Conservation (phyloP, 1,140 invertebrate species). For the Rhagoletis pomonella region DNA sequence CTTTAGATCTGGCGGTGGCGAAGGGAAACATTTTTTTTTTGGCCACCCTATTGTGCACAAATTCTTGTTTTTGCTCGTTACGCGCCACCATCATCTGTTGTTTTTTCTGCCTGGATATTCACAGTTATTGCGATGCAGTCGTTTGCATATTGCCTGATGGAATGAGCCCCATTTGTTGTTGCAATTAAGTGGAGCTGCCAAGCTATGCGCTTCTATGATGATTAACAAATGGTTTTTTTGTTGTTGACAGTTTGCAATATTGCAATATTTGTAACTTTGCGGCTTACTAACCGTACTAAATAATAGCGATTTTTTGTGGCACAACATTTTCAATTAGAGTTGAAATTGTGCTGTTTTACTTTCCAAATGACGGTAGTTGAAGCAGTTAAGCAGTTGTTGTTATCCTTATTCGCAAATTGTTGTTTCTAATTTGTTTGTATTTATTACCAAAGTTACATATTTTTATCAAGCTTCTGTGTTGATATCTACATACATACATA, state of each 20-base stretch:
- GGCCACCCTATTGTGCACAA: neutral
- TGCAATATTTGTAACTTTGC: slow-evolving; percentile 13
- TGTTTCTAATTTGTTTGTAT: neutral
- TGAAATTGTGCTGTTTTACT: neutral
- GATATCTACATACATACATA: too few relatives aligned
- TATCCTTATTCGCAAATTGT: too few relatives aligned
- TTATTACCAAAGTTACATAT: neutral
- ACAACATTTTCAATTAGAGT: neutral
- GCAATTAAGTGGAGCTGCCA: slow-evolving; percentile 22
- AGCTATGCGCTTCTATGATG: slow-evolving; percentile 18
- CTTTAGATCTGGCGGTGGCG: too few relatives aligned
- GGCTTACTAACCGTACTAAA: neutral
- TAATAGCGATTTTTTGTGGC: neutral
- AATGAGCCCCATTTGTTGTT: neutral
- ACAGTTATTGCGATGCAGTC: neutral
- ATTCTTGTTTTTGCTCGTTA: neutral
- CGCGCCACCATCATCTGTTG: too few relatives aligned
- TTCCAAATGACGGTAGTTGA: neutral
- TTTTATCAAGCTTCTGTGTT: neutral
- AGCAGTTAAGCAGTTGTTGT: neutral
- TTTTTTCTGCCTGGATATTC: neutral
- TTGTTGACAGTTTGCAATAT: slow-evolving; percentile 5
- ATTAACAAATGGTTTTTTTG: neutral
- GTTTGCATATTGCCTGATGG: neutral
- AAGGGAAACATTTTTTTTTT: too few relatives aligned